Percentiles rank a stretch among this genome's conserved stretches.
phyloP scores from a whole-genome alignment of 2,797 vertebrate species.

The Chrosomus eos region DNA sequence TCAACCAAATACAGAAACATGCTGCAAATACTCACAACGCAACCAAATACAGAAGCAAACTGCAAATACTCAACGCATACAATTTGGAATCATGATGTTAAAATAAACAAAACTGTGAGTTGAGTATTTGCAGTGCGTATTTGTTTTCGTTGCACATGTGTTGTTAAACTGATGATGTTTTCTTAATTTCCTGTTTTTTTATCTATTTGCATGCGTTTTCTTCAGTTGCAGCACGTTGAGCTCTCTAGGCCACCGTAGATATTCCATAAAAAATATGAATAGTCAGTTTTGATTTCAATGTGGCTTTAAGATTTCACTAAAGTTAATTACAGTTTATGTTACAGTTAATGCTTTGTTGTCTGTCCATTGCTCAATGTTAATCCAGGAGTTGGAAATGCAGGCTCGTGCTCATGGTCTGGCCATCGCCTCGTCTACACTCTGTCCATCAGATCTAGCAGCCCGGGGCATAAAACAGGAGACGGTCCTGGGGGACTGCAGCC shows the following conservation, averaged over 20 bases:
- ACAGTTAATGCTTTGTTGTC: not conserved
- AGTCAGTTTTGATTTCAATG: not conserved
- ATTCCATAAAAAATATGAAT: not conserved
- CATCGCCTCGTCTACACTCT: constrained; percentile 84
- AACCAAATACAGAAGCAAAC: too few species aligned
- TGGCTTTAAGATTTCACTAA: not conserved
- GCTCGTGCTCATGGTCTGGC: constrained; percentile 93
- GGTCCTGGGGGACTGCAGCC: constrained; percentile 85
- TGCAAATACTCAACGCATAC: too few species aligned
- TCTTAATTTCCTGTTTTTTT: too few species aligned
- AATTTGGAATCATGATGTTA: not conserved
- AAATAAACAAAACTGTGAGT: too few species aligned
- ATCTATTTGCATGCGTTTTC: not conserved
- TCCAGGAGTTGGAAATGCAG: constrained; percentile 95
- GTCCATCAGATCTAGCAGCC: constrained; percentile 82
- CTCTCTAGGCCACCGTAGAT: not conserved
- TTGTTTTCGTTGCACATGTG: not conserved
- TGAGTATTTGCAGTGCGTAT: not conserved
- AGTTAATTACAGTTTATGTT: not conserved
- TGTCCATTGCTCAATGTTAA: constrained; percentile 13
- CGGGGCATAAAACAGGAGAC: constrained; percentile 89
- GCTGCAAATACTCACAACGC: too few species aligned
- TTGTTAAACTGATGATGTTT: too few species aligned
- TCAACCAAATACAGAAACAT: accelerated
- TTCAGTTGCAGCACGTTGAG: not conserved